Evolutionary conservation across 1,140 invertebrate species (phyloP).

Genomic region (Cherax destructor): DNA sequence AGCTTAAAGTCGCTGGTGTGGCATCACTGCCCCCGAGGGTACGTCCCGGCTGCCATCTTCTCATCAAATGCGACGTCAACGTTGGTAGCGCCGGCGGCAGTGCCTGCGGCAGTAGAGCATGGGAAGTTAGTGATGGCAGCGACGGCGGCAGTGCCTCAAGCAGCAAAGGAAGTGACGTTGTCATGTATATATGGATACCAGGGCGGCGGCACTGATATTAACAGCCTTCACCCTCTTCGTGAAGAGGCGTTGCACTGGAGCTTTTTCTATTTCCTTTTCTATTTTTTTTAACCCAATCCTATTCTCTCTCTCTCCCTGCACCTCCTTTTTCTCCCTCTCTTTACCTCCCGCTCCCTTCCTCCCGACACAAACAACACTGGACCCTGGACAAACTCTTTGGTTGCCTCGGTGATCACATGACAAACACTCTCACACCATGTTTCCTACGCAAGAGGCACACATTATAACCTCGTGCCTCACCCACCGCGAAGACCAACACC

Average conservation of each 20-base stretch:
- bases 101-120: background rate
- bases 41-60: background rate
- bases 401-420: conserved; percentile 40
- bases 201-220: background rate
- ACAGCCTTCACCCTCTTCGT: background rate
- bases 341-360: background rate
- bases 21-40: background rate
- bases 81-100: background rate
- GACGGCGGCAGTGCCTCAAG: too few relatives aligned
- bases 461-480: background rate
- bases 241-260: background rate
- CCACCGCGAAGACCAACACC: background rate
- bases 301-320: background rate
- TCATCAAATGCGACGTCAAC: background rate
- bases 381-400: conserved; percentile 38
- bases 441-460: conserved; percentile 9
- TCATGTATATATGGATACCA: background rate
- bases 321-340: background rate
- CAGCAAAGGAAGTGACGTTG: background rate
- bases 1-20: background rate
- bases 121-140: background rate
- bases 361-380: background rate
- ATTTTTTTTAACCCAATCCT: background rate
- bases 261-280: background rate
- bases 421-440: conserved; percentile 13